Conservation (phyloP, 2,888 invertebrate species). For the Ophion ventricosus region DNA sequence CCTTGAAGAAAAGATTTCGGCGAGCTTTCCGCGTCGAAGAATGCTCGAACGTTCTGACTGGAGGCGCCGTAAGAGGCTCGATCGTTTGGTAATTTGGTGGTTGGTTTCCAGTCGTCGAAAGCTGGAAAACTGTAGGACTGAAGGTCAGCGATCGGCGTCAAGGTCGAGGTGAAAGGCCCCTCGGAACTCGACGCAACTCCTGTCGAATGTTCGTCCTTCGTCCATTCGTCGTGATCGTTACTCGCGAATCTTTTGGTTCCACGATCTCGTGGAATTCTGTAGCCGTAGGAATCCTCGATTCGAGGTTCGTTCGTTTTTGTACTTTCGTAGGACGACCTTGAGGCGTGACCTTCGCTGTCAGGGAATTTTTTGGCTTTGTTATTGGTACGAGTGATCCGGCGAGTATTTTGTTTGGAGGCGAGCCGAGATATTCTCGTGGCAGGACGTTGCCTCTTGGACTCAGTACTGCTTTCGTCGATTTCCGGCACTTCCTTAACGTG, state of each 20-base stretch:
- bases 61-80: conserved; percentile 47
- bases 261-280: conserved; percentile 66
- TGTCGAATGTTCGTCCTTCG: conserved; percentile 12
- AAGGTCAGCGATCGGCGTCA: conserved; percentile 59
- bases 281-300: conserved; percentile 68
- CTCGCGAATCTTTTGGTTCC: conserved; percentile 64
- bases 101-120: conserved; percentile 66
- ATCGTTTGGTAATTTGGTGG: conserved; percentile 64
- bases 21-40: conserved; percentile 18
- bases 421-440: neutral
- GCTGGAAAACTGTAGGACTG: conserved; percentile 67
- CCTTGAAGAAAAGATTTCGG: conserved; percentile 12
- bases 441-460: conserved; percentile 21
- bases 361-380: conserved; percentile 61
- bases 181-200: neutral
- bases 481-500: conserved; percentile 73
- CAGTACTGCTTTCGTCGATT: conserved; percentile 66
- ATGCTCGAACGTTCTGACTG: conserved; percentile 8
- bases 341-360: conserved; percentile 67
- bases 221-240: conserved; percentile 29
- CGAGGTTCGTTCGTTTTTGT: conserved; percentile 44
- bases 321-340: conserved; percentile 39
- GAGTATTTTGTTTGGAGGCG: conserved; percentile 49
- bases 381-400: conserved; percentile 44
- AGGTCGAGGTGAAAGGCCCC: neutral